Evolutionary conservation across 64 coral and sea anemone genomes (phyloP).

Genomic region (Dendronephthya gigantea): DNA sequence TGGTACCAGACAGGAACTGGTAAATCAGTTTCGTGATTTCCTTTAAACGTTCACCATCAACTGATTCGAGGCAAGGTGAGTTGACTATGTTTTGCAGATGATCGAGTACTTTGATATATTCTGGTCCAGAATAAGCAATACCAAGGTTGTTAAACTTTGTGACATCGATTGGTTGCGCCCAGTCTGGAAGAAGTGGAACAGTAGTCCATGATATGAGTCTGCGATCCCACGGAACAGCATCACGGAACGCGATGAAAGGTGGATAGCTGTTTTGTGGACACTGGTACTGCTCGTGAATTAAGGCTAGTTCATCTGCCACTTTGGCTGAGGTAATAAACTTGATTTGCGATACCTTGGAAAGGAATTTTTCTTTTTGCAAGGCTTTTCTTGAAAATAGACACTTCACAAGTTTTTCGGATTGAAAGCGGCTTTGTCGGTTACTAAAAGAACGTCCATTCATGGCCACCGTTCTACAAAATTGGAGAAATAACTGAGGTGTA

Average conservation of each 20-base stretch:
- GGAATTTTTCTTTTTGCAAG: neutral
- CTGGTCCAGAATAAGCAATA: too few relatives aligned
- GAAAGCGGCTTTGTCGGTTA: neutral
- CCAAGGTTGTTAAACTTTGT: too few relatives aligned
- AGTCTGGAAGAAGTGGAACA: neutral
- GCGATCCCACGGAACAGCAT: neutral
- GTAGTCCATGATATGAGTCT: neutral
- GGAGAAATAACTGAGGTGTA: neutral
- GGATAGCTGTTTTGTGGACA: neutral
- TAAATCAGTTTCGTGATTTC: too few relatives aligned
- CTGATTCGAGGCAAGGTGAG: too few relatives aligned
- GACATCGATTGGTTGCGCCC: neutral
- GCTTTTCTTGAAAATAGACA: neutral
- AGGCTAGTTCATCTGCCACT: neutral
- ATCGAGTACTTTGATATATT: too few relatives aligned
- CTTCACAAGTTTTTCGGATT: neutral
- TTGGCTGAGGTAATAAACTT: neutral
- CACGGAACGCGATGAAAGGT: neutral
- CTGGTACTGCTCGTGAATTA: neutral
- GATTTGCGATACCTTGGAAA: neutral
- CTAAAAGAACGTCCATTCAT: neutral
- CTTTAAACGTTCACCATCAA: too few relatives aligned
- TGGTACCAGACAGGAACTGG: too few relatives aligned
- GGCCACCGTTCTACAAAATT: neutral
- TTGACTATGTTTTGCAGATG: too few relatives aligned